Evolutionary conservation across 1,140 invertebrate genomes (phyloP), one percentile per base, ranked within the genome.

Genomic region (Cydia fagiglandana): DNA sequence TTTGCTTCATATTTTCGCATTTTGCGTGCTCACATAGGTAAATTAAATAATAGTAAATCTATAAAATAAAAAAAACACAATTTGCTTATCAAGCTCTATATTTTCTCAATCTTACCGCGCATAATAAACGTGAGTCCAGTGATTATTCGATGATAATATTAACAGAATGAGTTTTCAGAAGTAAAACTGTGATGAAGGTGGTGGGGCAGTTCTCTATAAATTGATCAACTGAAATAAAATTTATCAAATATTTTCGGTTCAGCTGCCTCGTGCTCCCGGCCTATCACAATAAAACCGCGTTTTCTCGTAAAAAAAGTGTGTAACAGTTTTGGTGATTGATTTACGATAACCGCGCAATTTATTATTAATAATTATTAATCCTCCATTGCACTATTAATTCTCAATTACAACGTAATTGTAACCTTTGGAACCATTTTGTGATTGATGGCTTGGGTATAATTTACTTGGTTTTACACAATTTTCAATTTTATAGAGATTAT

Each of bases 321-420:
- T 70, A 70, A 70, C 66, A 70, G 66, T 70, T 70, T 70, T 17
- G 66, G 66, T 70, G 66, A 70, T 70, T 70, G 66, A 70, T 70
- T 70, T 70, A 70, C 66, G 66, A 70, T 70, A 70, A 45, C 20
- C 66, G 66, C 30, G 34, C 17, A 70, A 41, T 70, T 70, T 70
- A 70, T 38, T 34, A 70, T 70, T 74, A 74, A 74, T 74, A 53
- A 74, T 53, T 47, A 53, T 50, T 38, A 73, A 30, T 68, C 45
- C 13, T 15, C 10, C 24, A 45, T 73, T 73, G 45, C 73, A 53
- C 50, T 74, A 74, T 74, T 74, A 74, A 74, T 74, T 74, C 45
- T 24, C 50, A 74, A 74, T 74, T 74, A 74, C 45, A 38, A 9
- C 13, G 66, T 70, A 70, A 70, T 70, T 70, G 66, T 20, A 70